Percentiles rank a stretch among this genome's conserved stretches.
phyloP scores from a whole-genome alignment of 1,140 invertebrate species.

The Augochlora pura region DNA sequence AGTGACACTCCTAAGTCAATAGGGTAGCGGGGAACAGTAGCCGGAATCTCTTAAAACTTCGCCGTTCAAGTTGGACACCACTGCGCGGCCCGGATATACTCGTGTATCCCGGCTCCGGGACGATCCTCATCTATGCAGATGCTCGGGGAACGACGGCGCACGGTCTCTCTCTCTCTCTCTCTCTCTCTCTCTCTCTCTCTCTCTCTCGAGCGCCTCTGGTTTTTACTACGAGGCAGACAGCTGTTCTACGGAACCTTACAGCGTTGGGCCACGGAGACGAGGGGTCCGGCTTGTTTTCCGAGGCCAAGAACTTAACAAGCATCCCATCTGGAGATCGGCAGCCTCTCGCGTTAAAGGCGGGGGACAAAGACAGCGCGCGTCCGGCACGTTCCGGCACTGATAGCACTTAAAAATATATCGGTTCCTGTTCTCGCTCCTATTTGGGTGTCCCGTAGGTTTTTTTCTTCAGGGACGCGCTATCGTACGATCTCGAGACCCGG shows the following conservation, averaged over 20 bases:
- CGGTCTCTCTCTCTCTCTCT: not conserved
- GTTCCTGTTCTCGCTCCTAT: not conserved
- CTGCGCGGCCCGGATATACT: conserved; percentile 7
- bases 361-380: no score
- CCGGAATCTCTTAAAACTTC: no score
- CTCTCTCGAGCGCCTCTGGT: conserved; percentile 29
- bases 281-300: conserved; percentile 39
- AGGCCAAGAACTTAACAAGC: conserved; percentile 49
- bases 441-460: no score
- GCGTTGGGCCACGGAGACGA: conserved; percentile 14
- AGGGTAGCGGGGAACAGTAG: no score
- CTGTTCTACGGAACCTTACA: conserved; percentile 49
- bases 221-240: conserved; percentile 52
- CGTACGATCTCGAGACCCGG: no score
- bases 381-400: conserved; percentile 22
- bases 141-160: not conserved
- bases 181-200: no score
- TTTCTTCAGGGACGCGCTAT: no score
- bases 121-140: conserved; percentile 15
- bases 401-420: conserved; percentile 23
- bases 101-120: conserved; percentile 1
- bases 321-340: conserved; percentile 56
- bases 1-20: no score
- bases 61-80: not conserved
- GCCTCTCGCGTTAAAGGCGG: no score